Conservation (phyloP, 2,797 vertebrate species). For the Sitta carolinensis region DNA sequence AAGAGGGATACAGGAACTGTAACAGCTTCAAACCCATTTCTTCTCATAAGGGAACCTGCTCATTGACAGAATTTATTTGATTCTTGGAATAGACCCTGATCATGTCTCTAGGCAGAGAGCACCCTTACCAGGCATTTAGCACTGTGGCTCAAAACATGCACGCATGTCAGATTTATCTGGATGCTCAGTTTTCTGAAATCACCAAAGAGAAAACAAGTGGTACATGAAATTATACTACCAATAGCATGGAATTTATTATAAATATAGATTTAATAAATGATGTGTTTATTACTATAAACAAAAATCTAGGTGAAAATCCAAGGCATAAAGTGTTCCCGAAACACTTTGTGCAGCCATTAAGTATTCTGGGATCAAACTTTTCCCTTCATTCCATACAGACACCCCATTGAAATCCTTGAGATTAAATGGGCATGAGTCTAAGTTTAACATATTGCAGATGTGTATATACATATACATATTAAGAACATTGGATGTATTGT, state of each 20-base stretch:
- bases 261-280: neutral
- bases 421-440: conserved; percentile 14
- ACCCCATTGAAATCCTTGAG: conserved; percentile 14
- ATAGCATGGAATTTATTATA: neutral
- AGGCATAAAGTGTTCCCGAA: neutral
- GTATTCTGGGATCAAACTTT: conserved; percentile 3
- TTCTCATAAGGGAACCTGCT: neutral
- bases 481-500: conserved; percentile 61
- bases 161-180: neutral
- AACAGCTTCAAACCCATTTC: neutral
- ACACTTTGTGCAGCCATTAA: neutral
- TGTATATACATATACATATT: neutral
- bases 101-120: neutral
- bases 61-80: neutral
- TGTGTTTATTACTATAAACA: neutral
- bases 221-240: neutral
- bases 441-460: conserved; percentile 57
- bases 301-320: neutral
- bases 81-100: neutral
- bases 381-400: conserved; percentile 1
- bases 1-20: neutral
- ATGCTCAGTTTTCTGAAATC: neutral
- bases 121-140: neutral
- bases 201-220: neutral
- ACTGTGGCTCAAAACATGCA: neutral